phyloP scores from a whole-genome alignment of 2,797 vertebrate species.

The Ciconia nigra region DNA sequence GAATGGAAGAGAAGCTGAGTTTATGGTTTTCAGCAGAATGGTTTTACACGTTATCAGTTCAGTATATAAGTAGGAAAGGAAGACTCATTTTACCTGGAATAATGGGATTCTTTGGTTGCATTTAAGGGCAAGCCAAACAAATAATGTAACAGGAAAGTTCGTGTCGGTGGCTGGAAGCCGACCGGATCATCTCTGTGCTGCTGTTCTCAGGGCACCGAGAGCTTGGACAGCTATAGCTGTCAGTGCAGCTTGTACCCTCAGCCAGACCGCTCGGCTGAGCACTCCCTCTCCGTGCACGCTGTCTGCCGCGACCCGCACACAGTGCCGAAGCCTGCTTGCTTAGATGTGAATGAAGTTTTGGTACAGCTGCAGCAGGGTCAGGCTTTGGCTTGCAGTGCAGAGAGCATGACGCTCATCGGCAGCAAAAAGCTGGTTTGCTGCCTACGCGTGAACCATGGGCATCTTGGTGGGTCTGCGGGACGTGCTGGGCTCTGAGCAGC shows the following conservation, averaged over 20 bases:
- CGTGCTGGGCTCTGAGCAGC: not conserved
- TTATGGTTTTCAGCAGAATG: not conserved
- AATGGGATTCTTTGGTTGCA: not conserved
- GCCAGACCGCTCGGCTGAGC: rapidly evolving
- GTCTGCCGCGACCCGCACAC: rapidly evolving
- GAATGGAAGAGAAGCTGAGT: conserved; percentile 11
- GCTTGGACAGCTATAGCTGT: not conserved
- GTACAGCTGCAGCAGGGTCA: not conserved
- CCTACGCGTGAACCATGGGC: rapidly evolving
- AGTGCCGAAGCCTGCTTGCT: rapidly evolving
- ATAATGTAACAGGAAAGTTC: not conserved
- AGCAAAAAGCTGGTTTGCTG: not conserved
- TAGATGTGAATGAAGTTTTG: rapidly evolving
- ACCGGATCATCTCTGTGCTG: not conserved
- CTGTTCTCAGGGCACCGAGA: not conserved
- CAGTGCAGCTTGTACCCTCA: not conserved
- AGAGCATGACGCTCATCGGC: not conserved
- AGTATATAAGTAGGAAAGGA: not conserved
- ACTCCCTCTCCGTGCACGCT: rapidly evolving
- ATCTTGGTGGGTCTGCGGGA: not conserved
- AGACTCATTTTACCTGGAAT: not conserved
- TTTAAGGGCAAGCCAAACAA: not conserved
- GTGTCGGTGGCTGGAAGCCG: not conserved
- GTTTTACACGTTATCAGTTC: not conserved
- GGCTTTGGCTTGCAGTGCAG: not conserved